These are phyloP conservation scores for Peromyscus aztecus DNA, from an alignment of 2,797 vertebrate genomes.

Conservation along the genomic window DNA sequence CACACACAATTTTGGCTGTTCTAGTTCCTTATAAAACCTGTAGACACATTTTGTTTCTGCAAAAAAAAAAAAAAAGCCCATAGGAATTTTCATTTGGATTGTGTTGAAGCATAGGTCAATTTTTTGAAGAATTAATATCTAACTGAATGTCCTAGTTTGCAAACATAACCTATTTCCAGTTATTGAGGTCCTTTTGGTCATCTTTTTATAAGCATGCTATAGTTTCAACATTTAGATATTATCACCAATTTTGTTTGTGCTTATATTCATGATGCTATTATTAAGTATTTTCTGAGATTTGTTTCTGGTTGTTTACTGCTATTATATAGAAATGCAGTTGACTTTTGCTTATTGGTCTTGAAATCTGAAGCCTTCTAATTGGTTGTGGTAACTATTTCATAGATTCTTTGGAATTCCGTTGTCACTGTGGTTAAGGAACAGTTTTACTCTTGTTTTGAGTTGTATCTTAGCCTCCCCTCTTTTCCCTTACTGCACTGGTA, in stretches of 20 bases:
- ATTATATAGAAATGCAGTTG: not conserved
- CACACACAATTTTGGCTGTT: not conserved
- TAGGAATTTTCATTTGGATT: conserved; percentile 15
- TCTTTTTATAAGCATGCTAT: conserved; percentile 53
- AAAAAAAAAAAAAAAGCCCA: not conserved
- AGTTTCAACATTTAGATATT: not conserved
- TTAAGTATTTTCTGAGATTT: conserved; percentile 9
- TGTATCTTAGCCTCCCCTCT: not conserved
- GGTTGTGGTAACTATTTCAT: conserved; percentile 8
- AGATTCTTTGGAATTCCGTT: not conserved
- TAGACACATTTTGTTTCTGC: not conserved
- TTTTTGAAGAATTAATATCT: conserved; percentile 27
- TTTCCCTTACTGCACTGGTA: not conserved
- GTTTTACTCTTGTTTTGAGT: conserved; percentile 18
- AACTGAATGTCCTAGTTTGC: not conserved
- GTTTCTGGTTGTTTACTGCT: conserved; percentile 49
- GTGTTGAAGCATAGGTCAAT: not conserved
- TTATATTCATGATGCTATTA: not conserved
- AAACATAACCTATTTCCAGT: not conserved
- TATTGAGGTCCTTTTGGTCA: conserved; percentile 1
- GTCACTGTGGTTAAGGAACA: not conserved
- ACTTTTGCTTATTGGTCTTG: not conserved
- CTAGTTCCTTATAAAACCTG: not conserved
- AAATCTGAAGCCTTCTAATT: not conserved
- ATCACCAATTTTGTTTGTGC: conserved; percentile 47